Evolutionary conservation across 2,888 invertebrate genomes (phyloP).

Genomic region (Petrolisthes cinctipes): DNA sequence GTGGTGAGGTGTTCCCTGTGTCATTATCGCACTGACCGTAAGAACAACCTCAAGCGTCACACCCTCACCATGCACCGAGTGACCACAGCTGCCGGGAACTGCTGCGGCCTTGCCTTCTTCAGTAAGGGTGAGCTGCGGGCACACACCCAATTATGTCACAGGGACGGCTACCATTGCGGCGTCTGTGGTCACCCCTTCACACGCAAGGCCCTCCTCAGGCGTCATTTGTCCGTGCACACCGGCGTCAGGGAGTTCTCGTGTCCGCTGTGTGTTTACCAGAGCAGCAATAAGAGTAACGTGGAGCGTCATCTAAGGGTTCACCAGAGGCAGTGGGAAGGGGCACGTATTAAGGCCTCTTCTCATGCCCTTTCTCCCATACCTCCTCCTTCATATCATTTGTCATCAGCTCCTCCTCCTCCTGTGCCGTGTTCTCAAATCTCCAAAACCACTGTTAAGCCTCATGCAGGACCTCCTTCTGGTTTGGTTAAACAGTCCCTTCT

Average conservation of each 20-base stretch:
- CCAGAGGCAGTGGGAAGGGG: conserved; percentile 11
- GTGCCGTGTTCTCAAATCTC: background rate
- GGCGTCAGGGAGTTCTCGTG: conserved; percentile 71
- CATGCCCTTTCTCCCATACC: background rate
- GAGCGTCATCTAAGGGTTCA: conserved; percentile 70
- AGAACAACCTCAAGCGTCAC: conserved; percentile 71
- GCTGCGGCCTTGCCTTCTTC: conserved; percentile 69
- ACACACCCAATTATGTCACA: conserved; percentile 69
- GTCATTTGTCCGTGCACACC: conserved; percentile 71
- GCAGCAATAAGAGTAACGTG: conserved; percentile 71
- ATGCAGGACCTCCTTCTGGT: too few species aligned
- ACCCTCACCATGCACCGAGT: conserved; percentile 70
- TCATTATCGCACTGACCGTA: conserved; percentile 69
- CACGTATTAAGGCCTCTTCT: background rate
- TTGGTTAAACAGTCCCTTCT: too few species aligned
- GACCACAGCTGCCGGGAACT: conserved; percentile 68
- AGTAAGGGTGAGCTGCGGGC: conserved; percentile 70
- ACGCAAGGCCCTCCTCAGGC: conserved; percentile 70
- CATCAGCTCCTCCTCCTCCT: background rate
- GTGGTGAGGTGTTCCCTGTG: conserved; percentile 45
- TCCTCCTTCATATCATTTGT: background rate
- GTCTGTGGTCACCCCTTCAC: conserved; percentile 70
- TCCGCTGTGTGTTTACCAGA: conserved; percentile 70
- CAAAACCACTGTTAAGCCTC: too few species aligned
- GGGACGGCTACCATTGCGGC: conserved; percentile 70